Conservation (phyloP, 2,888 invertebrate genomes). For the Leptinotarsa rubiginosa region DNA sequence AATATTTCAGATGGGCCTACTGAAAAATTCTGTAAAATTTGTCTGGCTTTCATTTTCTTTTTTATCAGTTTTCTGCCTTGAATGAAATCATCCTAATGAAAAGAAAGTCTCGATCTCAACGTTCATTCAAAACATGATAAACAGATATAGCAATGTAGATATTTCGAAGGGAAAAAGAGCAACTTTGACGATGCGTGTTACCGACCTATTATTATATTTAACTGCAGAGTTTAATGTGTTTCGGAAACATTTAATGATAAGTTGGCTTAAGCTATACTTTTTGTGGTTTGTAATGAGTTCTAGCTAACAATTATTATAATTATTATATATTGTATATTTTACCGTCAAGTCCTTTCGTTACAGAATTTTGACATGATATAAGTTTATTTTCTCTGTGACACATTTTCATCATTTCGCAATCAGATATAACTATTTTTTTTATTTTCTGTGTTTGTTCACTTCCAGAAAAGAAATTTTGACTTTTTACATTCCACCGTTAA, state of each 20-base stretch:
- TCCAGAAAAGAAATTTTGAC: no score
- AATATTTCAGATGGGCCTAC: no score
- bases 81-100: not conserved
- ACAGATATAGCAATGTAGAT: not conserved
- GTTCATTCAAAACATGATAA: not conserved
- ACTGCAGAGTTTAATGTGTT: slow-evolving; percentile 15
- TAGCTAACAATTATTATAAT: slow-evolving; percentile 12
- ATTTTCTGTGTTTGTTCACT: not conserved
- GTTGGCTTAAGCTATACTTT: not conserved
- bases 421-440: not conserved
- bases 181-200: slow-evolving; percentile 20
- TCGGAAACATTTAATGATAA: slow-evolving; percentile 29
- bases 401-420: not conserved
- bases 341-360: not conserved
- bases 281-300: slow-evolving; percentile 11
- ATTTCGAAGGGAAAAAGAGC: not conserved
- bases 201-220: slow-evolving; percentile 15
- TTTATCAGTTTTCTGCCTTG: not conserved
- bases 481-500: no score
- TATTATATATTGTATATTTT: not conserved
- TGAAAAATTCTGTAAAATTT: no score
- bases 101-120: no score
- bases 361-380: not conserved
- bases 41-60: no score
- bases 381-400: not conserved